Conservation (phyloP, 2,797 vertebrate species). For the Coracias cyanogaster region DNA sequence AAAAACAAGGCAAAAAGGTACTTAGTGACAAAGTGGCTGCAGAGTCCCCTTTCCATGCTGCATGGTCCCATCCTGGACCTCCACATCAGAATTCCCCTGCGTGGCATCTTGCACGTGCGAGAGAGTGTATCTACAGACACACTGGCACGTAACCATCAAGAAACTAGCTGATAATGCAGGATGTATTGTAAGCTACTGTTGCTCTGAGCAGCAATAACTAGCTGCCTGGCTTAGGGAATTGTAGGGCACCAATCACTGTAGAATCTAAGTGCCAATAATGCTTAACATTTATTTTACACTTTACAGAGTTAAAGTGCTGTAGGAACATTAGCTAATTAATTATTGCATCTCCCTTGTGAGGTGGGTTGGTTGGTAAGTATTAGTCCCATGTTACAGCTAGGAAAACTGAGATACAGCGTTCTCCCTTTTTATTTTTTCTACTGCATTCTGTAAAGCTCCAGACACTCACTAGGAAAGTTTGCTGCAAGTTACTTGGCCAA, state of each 20-base stretch:
- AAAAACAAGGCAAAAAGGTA: background rate
- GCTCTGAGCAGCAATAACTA: slow-evolving; percentile 68
- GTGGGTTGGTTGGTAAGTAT: slow-evolving; percentile 63
- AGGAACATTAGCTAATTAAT: slow-evolving; percentile 75
- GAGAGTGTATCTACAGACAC: background rate
- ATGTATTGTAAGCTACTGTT: slow-evolving; percentile 11
- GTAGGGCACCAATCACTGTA: slow-evolving; percentile 71
- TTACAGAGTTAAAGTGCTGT: slow-evolving; percentile 73
- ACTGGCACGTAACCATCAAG: background rate
- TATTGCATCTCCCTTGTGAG: slow-evolving; percentile 69
- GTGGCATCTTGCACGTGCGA: background rate
- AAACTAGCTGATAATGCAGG: slow-evolving; percentile 42
- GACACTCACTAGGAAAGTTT: background rate
- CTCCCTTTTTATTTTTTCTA: slow-evolving; percentile 49
- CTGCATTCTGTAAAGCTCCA: background rate
- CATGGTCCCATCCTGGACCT: background rate
- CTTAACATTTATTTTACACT: slow-evolving; percentile 75
- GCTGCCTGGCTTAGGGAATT: slow-evolving; percentile 67
- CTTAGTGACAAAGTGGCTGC: background rate
- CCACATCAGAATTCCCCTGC: background rate
- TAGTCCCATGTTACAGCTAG: slow-evolving; percentile 63
- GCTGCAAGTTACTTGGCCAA: background rate
- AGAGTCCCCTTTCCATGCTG: background rate
- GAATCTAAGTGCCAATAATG: slow-evolving; percentile 74
- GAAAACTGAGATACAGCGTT: slow-evolving; percentile 64